Base-by-base conservation (phyloP, 2,113 vertebrate genomes). In the Glaucomys volans region DNA sequence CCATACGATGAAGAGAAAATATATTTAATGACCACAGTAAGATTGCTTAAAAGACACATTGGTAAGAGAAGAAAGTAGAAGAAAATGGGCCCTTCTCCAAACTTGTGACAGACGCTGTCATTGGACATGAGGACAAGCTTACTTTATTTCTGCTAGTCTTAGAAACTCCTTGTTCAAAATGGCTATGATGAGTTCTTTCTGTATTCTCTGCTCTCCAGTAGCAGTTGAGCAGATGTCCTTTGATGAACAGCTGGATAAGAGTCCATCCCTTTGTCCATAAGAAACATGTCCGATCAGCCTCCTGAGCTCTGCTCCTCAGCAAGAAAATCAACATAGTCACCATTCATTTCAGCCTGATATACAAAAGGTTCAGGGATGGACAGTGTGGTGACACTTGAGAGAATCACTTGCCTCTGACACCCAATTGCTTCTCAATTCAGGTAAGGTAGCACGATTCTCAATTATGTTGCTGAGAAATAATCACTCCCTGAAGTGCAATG, bases 401-500 rank as follows among this genome's bases (percentile, higher is more conserved):
- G 26, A 84, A 62, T 64, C 40, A 20, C 2, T 32, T 17, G 10
- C 12, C 1, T 0, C 54, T 52, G 37, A 72, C 9, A 52, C 20
- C 32, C 40, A 72, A 2, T 85, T 82, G 14, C 42, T 94, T 52
- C 57, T 85, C n/a, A 66, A 32, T 66, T 76, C 4, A 80, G 37
- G 57, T 85, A 79, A 84, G 22, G 64, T n/a, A 71, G n/a, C 24
- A 44, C 0, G 0, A n/a, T 93, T 90, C 62, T 90, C 76, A 86
- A 83, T 92, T 90, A 92, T 88, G 44, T 79, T 80, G 6, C 35
- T 81, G 35, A 92, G 72, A 88, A 90, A 76, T 79, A 95, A 95
- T 90, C 35, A 74, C 66, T 77, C 74, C 47, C 83, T 94, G 77
- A 96, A 90, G 76, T 66, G 16, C 79, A 50, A 87, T 75, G 67